A percentile compares a stretch with the other conserved stretches of the same genome.
Conservation (phyloP, 2,797 vertebrate genomes). For the Cynopterus sphinx region DNA sequence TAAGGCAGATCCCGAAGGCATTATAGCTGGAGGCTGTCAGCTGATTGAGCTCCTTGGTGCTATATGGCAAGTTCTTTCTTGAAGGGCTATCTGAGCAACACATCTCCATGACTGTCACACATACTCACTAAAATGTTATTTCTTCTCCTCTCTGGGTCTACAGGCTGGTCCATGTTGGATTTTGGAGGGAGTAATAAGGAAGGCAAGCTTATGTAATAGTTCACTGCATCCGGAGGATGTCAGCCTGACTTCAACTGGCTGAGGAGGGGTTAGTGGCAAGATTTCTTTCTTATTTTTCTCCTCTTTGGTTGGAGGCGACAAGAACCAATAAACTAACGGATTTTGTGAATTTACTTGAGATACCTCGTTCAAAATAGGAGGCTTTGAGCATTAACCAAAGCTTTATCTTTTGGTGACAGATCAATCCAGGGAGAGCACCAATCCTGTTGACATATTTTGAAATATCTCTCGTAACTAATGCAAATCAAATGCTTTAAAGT, state of each 20-base stretch:
- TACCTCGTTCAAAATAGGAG: slow-evolving; percentile 21
- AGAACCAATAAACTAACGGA: background rate
- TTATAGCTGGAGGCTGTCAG: background rate
- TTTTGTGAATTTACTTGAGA: slow-evolving; percentile 50
- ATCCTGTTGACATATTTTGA: slow-evolving; percentile 59
- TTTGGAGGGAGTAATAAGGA: background rate
- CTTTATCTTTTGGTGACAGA: slow-evolving; percentile 34
- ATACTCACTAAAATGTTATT: background rate
- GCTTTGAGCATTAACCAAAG: slow-evolving; percentile 48
- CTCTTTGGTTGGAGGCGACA: background rate
- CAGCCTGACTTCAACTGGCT: background rate
- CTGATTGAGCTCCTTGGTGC: background rate
- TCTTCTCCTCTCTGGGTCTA: background rate
- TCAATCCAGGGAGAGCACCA: background rate
- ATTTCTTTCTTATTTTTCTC: background rate
- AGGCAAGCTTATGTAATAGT: background rate
- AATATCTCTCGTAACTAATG: slow-evolving; percentile 60
- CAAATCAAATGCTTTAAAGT: slow-evolving; percentile 63
- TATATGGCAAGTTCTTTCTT: background rate
- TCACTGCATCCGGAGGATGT: background rate
- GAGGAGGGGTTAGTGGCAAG: slow-evolving; percentile 1
- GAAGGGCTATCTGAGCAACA: background rate
- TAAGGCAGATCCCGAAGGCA: background rate
- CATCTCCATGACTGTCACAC: background rate
- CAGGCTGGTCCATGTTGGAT: background rate